phyloP scores from a whole-genome alignment of 2,797 vertebrate species.

The Acrossocheilus wenchowensis region DNA sequence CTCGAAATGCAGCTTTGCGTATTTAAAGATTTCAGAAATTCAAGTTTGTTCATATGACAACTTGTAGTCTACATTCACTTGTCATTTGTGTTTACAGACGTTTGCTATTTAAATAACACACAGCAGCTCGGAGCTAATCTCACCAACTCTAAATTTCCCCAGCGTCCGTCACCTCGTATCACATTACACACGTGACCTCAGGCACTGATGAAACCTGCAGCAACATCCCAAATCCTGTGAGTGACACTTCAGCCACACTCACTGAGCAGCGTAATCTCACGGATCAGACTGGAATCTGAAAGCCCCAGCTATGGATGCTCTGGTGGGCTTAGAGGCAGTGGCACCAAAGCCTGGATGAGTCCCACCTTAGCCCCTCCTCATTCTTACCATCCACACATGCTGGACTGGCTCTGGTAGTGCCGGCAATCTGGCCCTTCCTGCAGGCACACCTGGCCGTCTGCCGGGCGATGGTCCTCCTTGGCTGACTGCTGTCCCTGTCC shows the following conservation, averaged over 20 bases:
- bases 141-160: conserved; percentile 48
- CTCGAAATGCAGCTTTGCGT: neutral
- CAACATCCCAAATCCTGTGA: conserved; percentile 58
- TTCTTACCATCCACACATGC: conserved; percentile 98
- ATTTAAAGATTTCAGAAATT: conserved; percentile 5
- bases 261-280: conserved; percentile 57
- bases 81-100: conserved; percentile 6
- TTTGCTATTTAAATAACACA: conserved; percentile 33
- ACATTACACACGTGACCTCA: conserved; percentile 63
- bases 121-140: conserved; percentile 25
- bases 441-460: conserved; percentile 98
- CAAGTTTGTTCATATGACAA: neutral
- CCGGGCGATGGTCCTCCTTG: conserved; percentile 96
- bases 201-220: conserved; percentile 68
- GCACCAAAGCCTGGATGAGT: conserved; percentile 52
- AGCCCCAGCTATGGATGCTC: conserved; percentile 46
- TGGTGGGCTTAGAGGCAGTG: conserved; percentile 49
- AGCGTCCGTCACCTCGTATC: conserved; percentile 60
- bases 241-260: conserved; percentile 52
- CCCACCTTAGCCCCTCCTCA: conserved; percentile 28
- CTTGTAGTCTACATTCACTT: neutral
- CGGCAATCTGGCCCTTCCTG: conserved; percentile 98
- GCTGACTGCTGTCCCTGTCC: conserved; percentile 98
- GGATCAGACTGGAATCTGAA: conserved; percentile 56
- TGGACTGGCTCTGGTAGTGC: conserved; percentile 95